These are phyloP conservation scores for Microctonus brassicae DNA, from an alignment of 2,888 invertebrate genomes.

Conservation along the genomic window DNA sequence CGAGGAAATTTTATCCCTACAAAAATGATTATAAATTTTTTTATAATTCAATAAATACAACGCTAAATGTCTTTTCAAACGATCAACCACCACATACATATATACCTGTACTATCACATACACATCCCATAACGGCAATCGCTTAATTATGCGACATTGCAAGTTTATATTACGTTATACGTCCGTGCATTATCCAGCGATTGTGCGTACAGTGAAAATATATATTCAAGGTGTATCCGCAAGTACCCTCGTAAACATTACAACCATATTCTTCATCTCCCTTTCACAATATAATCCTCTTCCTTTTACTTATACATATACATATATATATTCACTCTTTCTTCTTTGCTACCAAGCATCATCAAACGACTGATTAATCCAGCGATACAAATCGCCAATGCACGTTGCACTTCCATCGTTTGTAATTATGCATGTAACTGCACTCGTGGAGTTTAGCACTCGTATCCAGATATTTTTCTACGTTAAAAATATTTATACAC, in stretches of 20 bases:
- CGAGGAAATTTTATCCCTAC: not conserved
- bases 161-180: constrained; percentile 7
- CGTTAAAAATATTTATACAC: not conserved
- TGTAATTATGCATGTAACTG: constrained; percentile 32
- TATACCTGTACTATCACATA: not conserved
- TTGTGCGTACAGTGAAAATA: not conserved
- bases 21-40: not conserved
- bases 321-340: not conserved
- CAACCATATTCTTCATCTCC: not conserved
- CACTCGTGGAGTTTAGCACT: constrained; percentile 25
- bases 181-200: not conserved
- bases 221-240: not conserved
- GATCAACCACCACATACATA: not conserved
- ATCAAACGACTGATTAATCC: constrained; percentile 29
- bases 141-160: constrained; percentile 1
- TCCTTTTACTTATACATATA: not conserved
- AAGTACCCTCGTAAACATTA: constrained; percentile 8
- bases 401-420: constrained; percentile 22
- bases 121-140: constrained; percentile 3
- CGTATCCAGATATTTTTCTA: constrained; percentile 21
- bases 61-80: not conserved
- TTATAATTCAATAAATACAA: not conserved
- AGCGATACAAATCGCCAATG: constrained; percentile 30
- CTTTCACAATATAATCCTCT: not conserved
- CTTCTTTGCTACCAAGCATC: not conserved